phyloP scores from a whole-genome alignment of 64 coral and sea anemone genomes.

The Pachyseris speciosa region DNA sequence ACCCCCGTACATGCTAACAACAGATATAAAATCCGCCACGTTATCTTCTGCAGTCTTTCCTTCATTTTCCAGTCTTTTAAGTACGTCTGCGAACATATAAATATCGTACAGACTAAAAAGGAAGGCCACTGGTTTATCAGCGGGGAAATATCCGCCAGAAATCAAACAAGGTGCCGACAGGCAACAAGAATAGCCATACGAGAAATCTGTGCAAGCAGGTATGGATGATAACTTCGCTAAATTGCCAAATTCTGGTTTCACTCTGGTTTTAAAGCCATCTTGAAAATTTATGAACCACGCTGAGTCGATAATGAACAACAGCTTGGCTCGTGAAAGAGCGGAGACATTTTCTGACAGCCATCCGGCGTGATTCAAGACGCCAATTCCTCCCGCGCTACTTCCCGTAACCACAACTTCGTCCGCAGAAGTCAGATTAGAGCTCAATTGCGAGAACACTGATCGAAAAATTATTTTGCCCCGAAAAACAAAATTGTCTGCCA shows the following conservation, averaged over 20 bases:
- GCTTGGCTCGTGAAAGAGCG: not conserved
- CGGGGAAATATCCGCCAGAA: slow-evolving; percentile 10
- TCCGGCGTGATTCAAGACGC: slow-evolving; percentile 67
- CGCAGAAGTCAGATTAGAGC: slow-evolving; percentile 3
- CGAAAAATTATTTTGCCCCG: slow-evolving; percentile 64
- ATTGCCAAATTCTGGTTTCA: slow-evolving; percentile 40
- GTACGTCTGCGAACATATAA: slow-evolving; percentile 59
- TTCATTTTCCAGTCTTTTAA: slow-evolving; percentile 44
- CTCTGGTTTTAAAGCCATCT: slow-evolving; percentile 40
- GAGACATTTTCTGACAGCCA: slow-evolving; percentile 15
- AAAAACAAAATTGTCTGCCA: slow-evolving; percentile 70
- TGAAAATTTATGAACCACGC: slow-evolving; percentile 83
- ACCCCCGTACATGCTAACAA: slow-evolving; percentile 77
- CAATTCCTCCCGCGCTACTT: slow-evolving; percentile 63
- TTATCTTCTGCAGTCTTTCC: slow-evolving; percentile 39
- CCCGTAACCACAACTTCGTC: slow-evolving; percentile 55
- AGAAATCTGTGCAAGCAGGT: slow-evolving; percentile 28
- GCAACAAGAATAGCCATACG: slow-evolving; percentile 56
- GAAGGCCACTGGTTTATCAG: slow-evolving; percentile 19
- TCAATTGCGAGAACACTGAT: slow-evolving; percentile 34
- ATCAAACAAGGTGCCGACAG: slow-evolving; percentile 54
- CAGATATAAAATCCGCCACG: slow-evolving; percentile 53
- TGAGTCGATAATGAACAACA: slow-evolving; percentile 56
- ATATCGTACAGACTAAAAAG: slow-evolving; percentile 70
- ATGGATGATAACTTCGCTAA: slow-evolving; percentile 5